Evolutionary conservation across 2,888 invertebrate genomes (phyloP).

Genomic region (Brassicogethes aeneus): DNA sequence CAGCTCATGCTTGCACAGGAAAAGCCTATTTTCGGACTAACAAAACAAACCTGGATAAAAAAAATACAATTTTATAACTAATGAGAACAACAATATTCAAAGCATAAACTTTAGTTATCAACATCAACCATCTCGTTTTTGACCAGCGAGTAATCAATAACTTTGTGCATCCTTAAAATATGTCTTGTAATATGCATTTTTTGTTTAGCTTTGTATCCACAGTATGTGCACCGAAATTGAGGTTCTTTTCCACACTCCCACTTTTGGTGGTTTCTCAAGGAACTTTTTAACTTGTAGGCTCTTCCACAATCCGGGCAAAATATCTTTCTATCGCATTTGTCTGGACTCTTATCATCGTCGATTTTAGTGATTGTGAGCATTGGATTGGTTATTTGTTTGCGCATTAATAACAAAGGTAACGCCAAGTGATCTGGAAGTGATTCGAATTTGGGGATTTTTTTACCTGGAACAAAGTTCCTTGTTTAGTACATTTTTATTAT

Average conservation of each 20-base stretch:
- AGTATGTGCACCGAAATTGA: conserved; percentile 63
- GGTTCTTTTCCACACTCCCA: conserved; percentile 77
- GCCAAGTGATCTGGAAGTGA: conserved; percentile 54
- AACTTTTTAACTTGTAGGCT: conserved; percentile 74
- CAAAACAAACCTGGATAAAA: too few species aligned
- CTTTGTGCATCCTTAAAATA: conserved; percentile 65
- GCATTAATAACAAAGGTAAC: conserved; percentile 48
- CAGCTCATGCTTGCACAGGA: too few species aligned
- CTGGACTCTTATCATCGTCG: conserved; percentile 4
- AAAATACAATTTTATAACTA: too few species aligned
- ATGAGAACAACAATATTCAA: too few species aligned
- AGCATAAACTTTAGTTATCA: neutral
- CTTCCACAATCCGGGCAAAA: conserved; percentile 70
- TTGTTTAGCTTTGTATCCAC: conserved; percentile 68
- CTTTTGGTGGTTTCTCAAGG: conserved; percentile 68
- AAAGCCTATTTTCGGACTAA: too few species aligned
- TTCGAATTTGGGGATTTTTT: conserved; percentile 9
- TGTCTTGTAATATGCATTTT: conserved; percentile 73
- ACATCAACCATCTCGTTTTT: neutral
- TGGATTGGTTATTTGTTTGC: conserved; percentile 28
- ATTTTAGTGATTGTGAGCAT: conserved; percentile 7
- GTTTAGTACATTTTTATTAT: neutral
- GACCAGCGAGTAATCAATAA: neutral
- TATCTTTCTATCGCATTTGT: conserved; percentile 43
- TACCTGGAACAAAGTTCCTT: conserved; percentile 27